A percentile compares a stretch with the other conserved stretches of the same genome.
phyloP scores from a whole-genome alignment of 2,888 invertebrate species.

The Caenorhabditis panamensis region DNA sequence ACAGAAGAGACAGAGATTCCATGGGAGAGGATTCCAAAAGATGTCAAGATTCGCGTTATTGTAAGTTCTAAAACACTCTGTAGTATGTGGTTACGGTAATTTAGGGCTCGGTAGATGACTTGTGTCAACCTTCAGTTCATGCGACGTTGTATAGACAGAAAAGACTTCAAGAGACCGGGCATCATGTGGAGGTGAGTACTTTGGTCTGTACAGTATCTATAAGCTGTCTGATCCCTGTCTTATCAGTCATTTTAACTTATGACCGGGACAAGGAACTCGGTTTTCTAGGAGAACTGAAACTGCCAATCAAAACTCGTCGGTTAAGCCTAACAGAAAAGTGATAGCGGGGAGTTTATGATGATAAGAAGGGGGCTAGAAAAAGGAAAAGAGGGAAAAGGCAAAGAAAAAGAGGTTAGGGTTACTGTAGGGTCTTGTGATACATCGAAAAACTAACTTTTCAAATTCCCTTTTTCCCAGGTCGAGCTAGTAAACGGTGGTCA shows the following conservation, averaged over 20 bases:
- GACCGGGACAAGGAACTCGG: no score
- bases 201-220: neutral
- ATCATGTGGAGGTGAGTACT: slow-evolving; percentile 55
- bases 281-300: no score
- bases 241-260: no score
- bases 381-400: no score
- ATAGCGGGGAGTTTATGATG: no score
- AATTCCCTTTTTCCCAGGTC: slow-evolving; percentile 27
- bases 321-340: no score
- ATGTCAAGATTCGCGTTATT: slow-evolving; percentile 58
- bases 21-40: slow-evolving; percentile 52
- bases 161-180: slow-evolving; percentile 53
- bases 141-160: slow-evolving; percentile 39
- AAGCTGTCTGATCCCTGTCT: neutral
- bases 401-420: no score
- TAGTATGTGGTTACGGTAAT: neutral
- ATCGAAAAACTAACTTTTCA: no score
- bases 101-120: slow-evolving; percentile 65
- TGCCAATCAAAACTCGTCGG: no score
- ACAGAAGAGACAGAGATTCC: slow-evolving; percentile 54
- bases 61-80: slow-evolving; percentile 27
- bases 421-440: no score
- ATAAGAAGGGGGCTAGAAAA: no score
- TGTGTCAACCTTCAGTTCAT: slow-evolving; percentile 59
- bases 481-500: slow-evolving; percentile 65